Base-by-base conservation (phyloP, 2,888 invertebrate genomes). In the Ophion slaviceki region DNA sequence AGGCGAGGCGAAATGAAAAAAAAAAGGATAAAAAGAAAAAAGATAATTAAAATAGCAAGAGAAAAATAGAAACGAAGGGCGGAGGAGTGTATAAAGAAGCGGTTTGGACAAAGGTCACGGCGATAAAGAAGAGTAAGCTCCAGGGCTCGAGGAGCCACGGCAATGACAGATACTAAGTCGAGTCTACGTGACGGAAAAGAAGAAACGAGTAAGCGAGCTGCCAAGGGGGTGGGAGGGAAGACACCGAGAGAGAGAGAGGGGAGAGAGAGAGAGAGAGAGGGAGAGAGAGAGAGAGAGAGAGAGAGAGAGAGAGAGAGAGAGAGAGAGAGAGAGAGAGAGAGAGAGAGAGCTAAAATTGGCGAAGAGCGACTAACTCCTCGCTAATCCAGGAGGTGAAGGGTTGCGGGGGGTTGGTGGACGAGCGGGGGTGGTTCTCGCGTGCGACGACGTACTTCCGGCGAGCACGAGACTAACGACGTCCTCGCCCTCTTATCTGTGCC, bases 401-500 rank as follows among this genome's bases (percentile, higher is more conserved):
- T 61, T 61, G 53, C 53, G 53, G 17, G 53, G 53, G 20, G 0
- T 8, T 6, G 59, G 59, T 59, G 32, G 67, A 14, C 36, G 36
- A 67, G 67, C 17, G 45, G 75, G 77, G 86, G 85, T 85, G 80
- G 89, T 91, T 91, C 91, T 92, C 91, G 93, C 93, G 92, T 92
- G 93, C 92, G 91, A 91, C 91, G 91, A 91, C 91, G 90, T 90
- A 92, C 91, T 91, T 92, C 92, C 92, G 91, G 90, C 89, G 88
- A 88, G 90, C 86, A 61, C 70, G 89, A 92, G 92, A 93, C 92
- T 93, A 93, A 93, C 93, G 93, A 93, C 91, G 90, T 91, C 91
- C 91, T 91, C 90, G 91, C 89, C 89, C 89, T 90, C 92, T 93
- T 93, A 93, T 93, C 93, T 93, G 57, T 71, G 89, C 87, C 88